Conservation (phyloP, 2,113 vertebrate genomes). For the Sterrhoptilus dennistouni region DNA sequence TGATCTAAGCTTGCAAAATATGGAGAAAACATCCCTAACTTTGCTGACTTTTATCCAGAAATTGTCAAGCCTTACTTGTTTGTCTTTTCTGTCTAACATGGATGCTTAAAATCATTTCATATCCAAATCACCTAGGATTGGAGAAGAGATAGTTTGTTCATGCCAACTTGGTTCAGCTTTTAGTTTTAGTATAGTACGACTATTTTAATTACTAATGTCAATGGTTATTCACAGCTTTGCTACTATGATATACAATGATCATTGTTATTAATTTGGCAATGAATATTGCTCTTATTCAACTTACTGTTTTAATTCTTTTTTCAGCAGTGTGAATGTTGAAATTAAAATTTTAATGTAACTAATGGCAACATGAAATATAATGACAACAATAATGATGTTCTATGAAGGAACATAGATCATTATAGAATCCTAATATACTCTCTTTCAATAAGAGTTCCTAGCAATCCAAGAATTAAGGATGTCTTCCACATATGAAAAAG, state of each 20-base stretch:
- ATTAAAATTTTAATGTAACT: not conserved
- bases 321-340: not conserved
- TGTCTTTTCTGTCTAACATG: not conserved
- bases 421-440: not conserved
- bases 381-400: not conserved
- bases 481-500: not conserved
- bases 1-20: not conserved
- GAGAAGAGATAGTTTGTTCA: not conserved
- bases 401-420: not conserved
- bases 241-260: not conserved
- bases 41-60: not conserved
- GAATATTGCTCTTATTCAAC: not conserved
- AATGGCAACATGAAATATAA: not conserved
- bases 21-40: not conserved
- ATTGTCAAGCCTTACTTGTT: not conserved
- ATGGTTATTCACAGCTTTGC: not conserved
- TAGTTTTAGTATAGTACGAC: not conserved
- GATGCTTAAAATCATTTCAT: not conserved
- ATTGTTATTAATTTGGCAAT: constrained; percentile 2
- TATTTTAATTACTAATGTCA: not conserved
- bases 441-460: not conserved
- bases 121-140: not conserved
- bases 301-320: not conserved
- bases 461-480: not conserved
- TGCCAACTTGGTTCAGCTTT: not conserved